Evolutionary conservation across 1,140 invertebrate species (phyloP).

Genomic region (Papilio polyxenes): DNA sequence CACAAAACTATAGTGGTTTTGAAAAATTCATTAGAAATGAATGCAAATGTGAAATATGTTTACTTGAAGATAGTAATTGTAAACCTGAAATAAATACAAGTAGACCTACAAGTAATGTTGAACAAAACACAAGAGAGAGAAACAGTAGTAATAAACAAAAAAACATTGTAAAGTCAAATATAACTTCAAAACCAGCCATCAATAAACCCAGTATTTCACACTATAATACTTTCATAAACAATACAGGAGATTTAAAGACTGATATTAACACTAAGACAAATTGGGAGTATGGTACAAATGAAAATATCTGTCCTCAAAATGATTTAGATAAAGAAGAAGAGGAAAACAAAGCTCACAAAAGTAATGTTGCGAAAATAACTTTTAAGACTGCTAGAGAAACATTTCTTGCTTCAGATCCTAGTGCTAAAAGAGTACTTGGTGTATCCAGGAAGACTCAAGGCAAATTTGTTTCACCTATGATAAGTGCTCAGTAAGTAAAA

Average conservation of each 20-base stretch:
- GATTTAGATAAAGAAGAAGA: constrained; percentile 56
- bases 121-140: constrained; percentile 42
- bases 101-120: neutral
- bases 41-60: constrained; percentile 55
- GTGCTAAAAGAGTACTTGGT: constrained; percentile 66
- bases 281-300: constrained; percentile 31
- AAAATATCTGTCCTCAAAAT: constrained; percentile 34
- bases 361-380: constrained; percentile 69
- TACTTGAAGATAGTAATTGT: constrained; percentile 29
- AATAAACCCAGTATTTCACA: neutral
- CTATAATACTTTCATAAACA: neutral
- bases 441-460: constrained; percentile 72
- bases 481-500: constrained; percentile 66
- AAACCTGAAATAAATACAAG: constrained; percentile 33
- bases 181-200: constrained; percentile 37
- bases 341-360: constrained; percentile 65
- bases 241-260: neutral
- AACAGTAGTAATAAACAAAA: constrained; percentile 47
- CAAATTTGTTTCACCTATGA: constrained; percentile 75
- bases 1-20: constrained; percentile 41
- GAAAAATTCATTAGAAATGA: constrained; percentile 51
- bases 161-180: constrained; percentile 54
- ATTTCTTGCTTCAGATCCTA: constrained; percentile 67
- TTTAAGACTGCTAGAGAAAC: constrained; percentile 74
- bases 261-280: constrained; percentile 12